Evolutionary conservation across 2,888 invertebrate genomes (phyloP), one percentile per base, ranked within the genome.

Genomic region (Arctia plantaginis): DNA sequence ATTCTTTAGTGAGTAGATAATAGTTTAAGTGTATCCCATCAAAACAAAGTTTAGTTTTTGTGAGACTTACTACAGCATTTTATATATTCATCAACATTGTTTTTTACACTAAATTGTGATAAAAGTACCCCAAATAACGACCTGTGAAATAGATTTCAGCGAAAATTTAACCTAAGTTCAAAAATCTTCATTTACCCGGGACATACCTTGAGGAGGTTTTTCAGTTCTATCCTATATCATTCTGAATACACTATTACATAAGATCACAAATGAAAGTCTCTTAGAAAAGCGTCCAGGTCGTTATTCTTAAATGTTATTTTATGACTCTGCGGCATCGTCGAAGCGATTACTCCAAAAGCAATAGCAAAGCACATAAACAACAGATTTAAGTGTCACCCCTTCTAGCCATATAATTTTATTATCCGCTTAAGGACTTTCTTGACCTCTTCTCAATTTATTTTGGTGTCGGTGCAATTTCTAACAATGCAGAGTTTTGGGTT

Each of bases 371-470:
- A 8, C 55, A n/a, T 55, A 55, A 55, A 55, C 55, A 55, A 55
- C 23, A 55, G 55, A 55, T 55, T 51, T 55, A 55, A 55, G n/a
- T 55, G 55, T 55, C n/a, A 55, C 55, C n/a, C 55, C 55, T 55
- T 55, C n/a, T 55, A 55, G 55, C 3, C n/a, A 23, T 55, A n/a
- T 12, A 55, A 55, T 55, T 55, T 55, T 55, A 55, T 55, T 55
- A n/a, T 55, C n/a, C 12, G 55, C 3, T 55, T 55, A 10, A n/a
- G 8, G 55, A 55, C n/a, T 23, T 51, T 51, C 51, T 23, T 23
- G 20, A 20, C 51, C 51, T 51, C 51, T 23, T 7, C 23, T 23
- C 51, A 51, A 23, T 51, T 20, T 51, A 7, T 51, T 7, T 20
- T 51, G 20, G 44, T 44, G n/a, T n/a, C 44, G 44, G 44, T 44